phyloP scores from a whole-genome alignment of 2,888 invertebrate species.

The Tiliacea citrago region DNA sequence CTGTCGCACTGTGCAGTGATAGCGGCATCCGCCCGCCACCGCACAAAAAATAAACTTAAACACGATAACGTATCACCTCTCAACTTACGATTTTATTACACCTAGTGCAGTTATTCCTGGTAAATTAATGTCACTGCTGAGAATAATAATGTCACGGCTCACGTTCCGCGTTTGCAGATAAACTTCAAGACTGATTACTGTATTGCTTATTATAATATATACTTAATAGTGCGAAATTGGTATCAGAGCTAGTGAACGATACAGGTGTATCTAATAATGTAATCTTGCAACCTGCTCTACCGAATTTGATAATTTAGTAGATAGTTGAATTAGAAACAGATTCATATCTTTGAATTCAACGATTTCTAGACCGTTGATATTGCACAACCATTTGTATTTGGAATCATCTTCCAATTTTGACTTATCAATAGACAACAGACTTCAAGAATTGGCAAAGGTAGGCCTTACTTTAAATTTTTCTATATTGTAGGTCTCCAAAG shows the following conservation, averaged over 20 bases:
- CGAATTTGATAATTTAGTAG: slow-evolving; percentile 24
- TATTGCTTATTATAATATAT: slow-evolving; percentile 36
- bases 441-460: not conserved
- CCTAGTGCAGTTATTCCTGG: slow-evolving; percentile 51
- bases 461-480: not conserved
- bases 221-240: slow-evolving; percentile 30
- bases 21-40: slow-evolving; percentile 85
- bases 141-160: slow-evolving; percentile 47
- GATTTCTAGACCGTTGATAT: not conserved
- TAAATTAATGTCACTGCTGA: slow-evolving; percentile 47
- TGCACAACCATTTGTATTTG: not conserved
- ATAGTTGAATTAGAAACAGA: slow-evolving; percentile 12
- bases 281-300: slow-evolving; percentile 7
- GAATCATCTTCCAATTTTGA: not conserved
- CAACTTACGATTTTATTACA: slow-evolving; percentile 62
- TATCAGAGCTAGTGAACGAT: slow-evolving; percentile 14
- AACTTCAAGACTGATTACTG: slow-evolving; percentile 20
- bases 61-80: slow-evolving; percentile 76
- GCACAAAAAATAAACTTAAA: slow-evolving; percentile 66
- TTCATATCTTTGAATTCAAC: slow-evolving; percentile 8
- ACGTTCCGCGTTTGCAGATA: slow-evolving; percentile 39
- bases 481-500: slow-evolving; percentile 29
- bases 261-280: slow-evolving; percentile 27
- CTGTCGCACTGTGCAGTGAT: slow-evolving; percentile 75
- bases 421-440: not conserved